Conservation (phyloP, 2,797 vertebrate species). For the Mustela erminea region DNA sequence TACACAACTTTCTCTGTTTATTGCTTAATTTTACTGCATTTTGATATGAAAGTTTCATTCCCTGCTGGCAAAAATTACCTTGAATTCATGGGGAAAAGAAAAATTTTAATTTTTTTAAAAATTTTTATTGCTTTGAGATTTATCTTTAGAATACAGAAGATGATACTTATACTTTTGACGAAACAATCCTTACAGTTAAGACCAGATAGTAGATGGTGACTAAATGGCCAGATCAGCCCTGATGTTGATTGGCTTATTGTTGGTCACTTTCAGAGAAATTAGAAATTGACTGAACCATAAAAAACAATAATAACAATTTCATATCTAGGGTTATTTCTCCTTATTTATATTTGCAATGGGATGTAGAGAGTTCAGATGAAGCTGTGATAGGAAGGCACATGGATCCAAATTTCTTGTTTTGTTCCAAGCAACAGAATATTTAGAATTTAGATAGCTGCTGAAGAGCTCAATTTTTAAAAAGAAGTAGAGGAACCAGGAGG, state of each 20-base stretch:
- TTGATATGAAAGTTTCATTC: conserved; percentile 59
- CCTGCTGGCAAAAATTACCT: background rate
- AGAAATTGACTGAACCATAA: background rate
- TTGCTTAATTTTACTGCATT: conserved; percentile 60
- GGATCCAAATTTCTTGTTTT: conserved; percentile 15
- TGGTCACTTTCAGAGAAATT: background rate
- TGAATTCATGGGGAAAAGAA: background rate
- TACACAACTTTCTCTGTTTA: conserved; percentile 51
- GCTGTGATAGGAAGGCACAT: background rate
- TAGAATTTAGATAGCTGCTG: background rate
- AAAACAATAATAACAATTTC: background rate
- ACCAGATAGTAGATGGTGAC: background rate
- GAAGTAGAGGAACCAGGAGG: background rate
- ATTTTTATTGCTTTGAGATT: background rate
- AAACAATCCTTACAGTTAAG: background rate
- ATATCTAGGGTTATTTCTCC: background rate
- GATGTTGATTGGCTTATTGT: background rate
- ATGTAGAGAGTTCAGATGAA: background rate
- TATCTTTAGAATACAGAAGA: conserved; percentile 4
- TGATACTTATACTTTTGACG: background rate
- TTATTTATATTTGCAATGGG: background rate
- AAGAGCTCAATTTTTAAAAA: background rate
- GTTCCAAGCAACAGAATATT: background rate
- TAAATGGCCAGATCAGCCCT: background rate
- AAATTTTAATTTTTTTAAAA: background rate